phyloP scores from a whole-genome alignment of 2,797 vertebrate genomes.

The Alfaro cultratus region DNA sequence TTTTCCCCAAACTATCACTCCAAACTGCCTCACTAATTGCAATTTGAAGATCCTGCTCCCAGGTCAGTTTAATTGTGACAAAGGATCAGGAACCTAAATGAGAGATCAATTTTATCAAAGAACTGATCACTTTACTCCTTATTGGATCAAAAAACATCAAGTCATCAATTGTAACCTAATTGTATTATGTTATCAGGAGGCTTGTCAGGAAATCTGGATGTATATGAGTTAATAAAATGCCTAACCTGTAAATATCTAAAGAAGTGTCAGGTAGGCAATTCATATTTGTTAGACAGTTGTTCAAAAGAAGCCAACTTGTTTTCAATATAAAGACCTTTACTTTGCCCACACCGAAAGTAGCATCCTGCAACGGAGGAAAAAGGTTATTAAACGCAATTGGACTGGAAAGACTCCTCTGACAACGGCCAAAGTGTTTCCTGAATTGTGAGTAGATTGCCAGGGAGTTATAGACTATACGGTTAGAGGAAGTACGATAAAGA shows the following conservation, averaged over 20 bases:
- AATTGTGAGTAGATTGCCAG: not conserved
- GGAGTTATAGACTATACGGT: not conserved
- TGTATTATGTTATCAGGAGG: not conserved
- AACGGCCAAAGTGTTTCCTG: not conserved
- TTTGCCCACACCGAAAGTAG: not conserved
- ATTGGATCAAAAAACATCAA: not conserved
- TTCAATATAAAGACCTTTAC: not conserved
- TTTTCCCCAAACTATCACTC: not conserved
- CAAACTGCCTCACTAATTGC: not conserved
- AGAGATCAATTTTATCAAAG: not conserved
- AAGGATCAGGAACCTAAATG: not conserved
- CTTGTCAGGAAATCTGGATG: not conserved
- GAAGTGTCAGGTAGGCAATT: not conserved
- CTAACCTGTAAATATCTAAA: not conserved
- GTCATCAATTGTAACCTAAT: not conserved
- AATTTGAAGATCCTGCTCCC: not conserved
- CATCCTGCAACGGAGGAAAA: not conserved
- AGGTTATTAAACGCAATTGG: not conserved
- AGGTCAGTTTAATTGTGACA: not conserved
- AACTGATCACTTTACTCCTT: not conserved
- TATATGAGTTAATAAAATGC: not conserved
- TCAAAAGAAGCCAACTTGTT: not conserved
- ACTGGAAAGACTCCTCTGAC: not conserved
- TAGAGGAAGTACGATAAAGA: not conserved
- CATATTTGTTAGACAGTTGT: not conserved